Base-by-base conservation (phyloP, 2,113 vertebrate species). In the Deroptyus accipitrinus region DNA sequence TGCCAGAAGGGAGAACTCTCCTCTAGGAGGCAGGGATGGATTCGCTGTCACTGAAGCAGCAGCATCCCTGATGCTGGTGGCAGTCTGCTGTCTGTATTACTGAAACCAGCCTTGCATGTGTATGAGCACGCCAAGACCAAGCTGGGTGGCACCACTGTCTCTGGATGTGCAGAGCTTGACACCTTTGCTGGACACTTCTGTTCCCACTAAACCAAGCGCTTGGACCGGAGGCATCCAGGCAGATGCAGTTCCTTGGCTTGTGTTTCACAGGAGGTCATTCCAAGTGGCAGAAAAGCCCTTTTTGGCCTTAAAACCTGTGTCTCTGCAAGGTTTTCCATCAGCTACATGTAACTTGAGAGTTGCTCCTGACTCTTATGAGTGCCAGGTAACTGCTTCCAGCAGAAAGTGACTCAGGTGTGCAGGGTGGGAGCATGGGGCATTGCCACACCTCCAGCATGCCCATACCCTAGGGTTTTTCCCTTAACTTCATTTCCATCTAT, bases 61-160 rank as follows among this genome's bases (percentile, higher is more conserved):
- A 25, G 30, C 33, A 22, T 14, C 13, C 0, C 0, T n/a, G 27
- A 42, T 1, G 3, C 42, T 54, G 49, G 66, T 37, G 48, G 16
- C 13, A 17, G 6, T 48, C 75, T 64, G 22, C 30, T 69, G 23
- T 35, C 10, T 15, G 19, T 19, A 2, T 27, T n/a, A 67, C 54
- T 80, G 62, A 13, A 27, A 54, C 23, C 52, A 82, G n/a, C 55
- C 31, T 42, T 54, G 33, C 7, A 8, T 0, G 0, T 54, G 11
- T 48, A 55, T 46, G 30, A 69, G 69, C 27, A 48, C 25, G 30
- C 52, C 81, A n/a, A 17, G 48, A 37, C 31, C 22, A 9, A 27
- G 42, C 42, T 59, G 78, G 37, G 42, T 48, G 31, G 23, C n/a
- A 17, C 72, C 1, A 2, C 39, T 42, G 24, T 27, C 62, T 39